Percentiles rank a stretch among this genome's conserved stretches.
These are phyloP conservation scores for Mesorhabditis belari DNA, from an alignment of 2,888 invertebrate genomes.

Conservation along the genomic window DNA sequence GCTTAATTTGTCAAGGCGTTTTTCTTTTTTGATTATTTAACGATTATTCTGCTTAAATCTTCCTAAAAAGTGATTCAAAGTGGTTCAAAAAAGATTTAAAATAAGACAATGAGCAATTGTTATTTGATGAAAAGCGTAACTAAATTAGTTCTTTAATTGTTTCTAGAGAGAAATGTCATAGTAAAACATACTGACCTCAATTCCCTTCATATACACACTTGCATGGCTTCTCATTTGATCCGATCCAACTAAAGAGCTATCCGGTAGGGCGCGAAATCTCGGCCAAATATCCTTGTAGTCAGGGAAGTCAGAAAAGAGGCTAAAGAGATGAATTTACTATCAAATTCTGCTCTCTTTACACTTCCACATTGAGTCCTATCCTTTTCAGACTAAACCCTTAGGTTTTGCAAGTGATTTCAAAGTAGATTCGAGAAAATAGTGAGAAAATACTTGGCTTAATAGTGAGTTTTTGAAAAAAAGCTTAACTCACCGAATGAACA, in stretches of 20 bases:
- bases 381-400: not conserved
- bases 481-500: not conserved
- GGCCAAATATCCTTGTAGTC: constrained; percentile 45
- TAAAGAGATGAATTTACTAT: constrained; percentile 6
- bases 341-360: not conserved
- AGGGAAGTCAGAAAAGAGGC: constrained; percentile 39
- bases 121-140: too few relatives aligned
- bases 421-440: not conserved
- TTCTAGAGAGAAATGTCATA: constrained; percentile 4
- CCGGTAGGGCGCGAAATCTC: constrained; percentile 35
- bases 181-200: constrained; percentile 18
- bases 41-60: too few relatives aligned
- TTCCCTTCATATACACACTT: constrained; percentile 36
- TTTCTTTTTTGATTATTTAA: too few relatives aligned
- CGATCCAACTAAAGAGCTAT: constrained; percentile 34
- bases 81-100: too few relatives aligned
- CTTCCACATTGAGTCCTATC: too few relatives aligned
- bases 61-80: too few relatives aligned
- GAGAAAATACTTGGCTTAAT: not conserved
- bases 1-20: too few relatives aligned
- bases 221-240: constrained; percentile 34
- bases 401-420: not conserved
- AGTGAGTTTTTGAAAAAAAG: too few relatives aligned
- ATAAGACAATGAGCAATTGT: too few relatives aligned
- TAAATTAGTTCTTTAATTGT: too few relatives aligned